Evolutionary conservation across 2,797 vertebrate genomes (phyloP), one percentile per base, ranked within the genome.

Genomic region (Pseudocheirus occidentalis): DNA sequence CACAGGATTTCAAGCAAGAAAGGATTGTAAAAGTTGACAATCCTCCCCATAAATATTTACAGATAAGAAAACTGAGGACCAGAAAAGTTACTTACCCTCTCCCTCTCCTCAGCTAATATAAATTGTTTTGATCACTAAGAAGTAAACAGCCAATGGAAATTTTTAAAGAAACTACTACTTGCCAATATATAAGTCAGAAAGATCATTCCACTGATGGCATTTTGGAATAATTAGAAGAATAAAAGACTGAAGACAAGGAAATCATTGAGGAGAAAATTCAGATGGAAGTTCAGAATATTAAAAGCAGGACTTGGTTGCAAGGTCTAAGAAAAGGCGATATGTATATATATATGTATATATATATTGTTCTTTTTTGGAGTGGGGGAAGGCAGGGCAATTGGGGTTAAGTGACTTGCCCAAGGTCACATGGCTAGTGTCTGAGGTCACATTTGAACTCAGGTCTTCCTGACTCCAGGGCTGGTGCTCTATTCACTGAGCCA

Each of bases 211-310:
- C 52, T 73, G 53, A 90, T 52, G 55, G 50, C 54, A 95, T 94
- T 97, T 62, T 95, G 14, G 91, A 46, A n/a, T 96, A 90, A 81
- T 90, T 91, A 62, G 62, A 91, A 93, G 13, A 31, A 73, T 55
- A 58, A 57, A 93, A 59, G 5, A 21, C 55, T 59, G 91, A 90
- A 73, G n/a, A 11, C 21, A 40, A 95, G 4, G 21, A 21, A 92
- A 66, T 89, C 13, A 31, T 31, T 62, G 62, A 96, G 94, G 34
- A 90, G 3, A 55, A 94, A 93, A 91, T 94, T 66, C 34, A 93
- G 55, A 31, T 55, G 90, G 52, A 93, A 91, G 31, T 97, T 91
- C 73, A 95, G 94, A 91, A 92, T 93, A 62, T 81, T 53, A 21
- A 73, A 53, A 59, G 53, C 93, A 40, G 50, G 95, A 91, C 90